phyloP scores from a whole-genome alignment of 2,888 invertebrate genomes.

The Cybosia mesomella region DNA sequence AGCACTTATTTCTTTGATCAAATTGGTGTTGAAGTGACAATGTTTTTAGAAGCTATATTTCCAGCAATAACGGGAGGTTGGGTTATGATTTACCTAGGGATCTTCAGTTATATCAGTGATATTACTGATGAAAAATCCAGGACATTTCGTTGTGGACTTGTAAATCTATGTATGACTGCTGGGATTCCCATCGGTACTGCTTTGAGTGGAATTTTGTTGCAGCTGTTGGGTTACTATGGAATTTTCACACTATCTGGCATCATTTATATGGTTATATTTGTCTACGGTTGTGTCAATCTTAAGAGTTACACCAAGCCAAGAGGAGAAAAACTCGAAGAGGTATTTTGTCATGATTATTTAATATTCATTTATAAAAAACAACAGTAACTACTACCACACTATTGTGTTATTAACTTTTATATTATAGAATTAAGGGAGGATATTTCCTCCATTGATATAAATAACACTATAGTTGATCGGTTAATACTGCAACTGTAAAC shows the following conservation, averaged over 20 bases:
- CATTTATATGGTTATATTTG: conserved; percentile 76
- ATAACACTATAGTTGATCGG: too few species aligned
- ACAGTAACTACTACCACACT: too few species aligned
- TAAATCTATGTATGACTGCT: conserved; percentile 87
- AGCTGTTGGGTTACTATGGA: conserved; percentile 77
- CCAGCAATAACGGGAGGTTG: conserved; percentile 85
- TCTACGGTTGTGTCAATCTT: conserved; percentile 71
- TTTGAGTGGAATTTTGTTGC: conserved; percentile 83
- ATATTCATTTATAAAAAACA: neutral
- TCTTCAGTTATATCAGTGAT: conserved; percentile 88
- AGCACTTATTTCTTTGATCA: conserved; percentile 85
- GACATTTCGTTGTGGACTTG: conserved; percentile 87
- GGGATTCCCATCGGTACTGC: conserved; percentile 87
- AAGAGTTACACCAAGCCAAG: conserved; percentile 71
- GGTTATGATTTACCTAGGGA: conserved; percentile 85
- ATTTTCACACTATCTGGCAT: conserved; percentile 70
- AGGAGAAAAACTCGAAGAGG: conserved; percentile 60
- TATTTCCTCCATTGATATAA: too few species aligned
- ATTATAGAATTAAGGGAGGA: too few species aligned
- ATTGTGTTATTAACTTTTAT: too few species aligned
- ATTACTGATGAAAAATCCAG: conserved; percentile 84
- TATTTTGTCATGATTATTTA: conserved; percentile 37
- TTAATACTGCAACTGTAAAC: too few species aligned
- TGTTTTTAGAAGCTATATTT: conserved; percentile 84
- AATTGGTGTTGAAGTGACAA: conserved; percentile 84